These are phyloP conservation scores for Lethenteron reissneri DNA, from an alignment of 2,113 vertebrate genomes.

Conservation along the genomic window DNA sequence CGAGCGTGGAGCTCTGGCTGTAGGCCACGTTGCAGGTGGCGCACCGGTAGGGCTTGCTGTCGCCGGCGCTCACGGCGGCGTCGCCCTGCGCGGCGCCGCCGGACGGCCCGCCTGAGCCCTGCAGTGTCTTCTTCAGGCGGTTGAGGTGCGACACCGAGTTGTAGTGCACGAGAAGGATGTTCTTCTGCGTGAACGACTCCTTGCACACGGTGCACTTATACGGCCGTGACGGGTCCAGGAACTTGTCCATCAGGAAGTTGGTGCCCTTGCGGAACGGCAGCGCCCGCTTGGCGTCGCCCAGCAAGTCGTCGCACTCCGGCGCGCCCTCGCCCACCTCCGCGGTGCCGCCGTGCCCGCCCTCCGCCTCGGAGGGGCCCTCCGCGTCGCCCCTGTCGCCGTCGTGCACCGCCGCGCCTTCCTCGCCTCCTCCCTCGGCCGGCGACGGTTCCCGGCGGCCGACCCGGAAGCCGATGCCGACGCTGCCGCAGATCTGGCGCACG, in stretches of 20 bases:
- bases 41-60: constrained; percentile 98
- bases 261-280: constrained; percentile 97
- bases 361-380: constrained; percentile 53
- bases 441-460: constrained; percentile 73
- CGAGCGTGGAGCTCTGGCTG: constrained; percentile 96
- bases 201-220: constrained; percentile 99
- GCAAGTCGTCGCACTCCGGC: constrained; percentile 47
- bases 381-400: constrained; percentile 72
- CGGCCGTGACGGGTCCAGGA: constrained; percentile 88
- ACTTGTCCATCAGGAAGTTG: constrained; percentile 99
- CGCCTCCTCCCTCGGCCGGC: constrained; percentile 51
- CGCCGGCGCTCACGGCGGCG: constrained; percentile 60
- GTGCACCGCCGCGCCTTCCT: constrained; percentile 57
- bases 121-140: constrained; percentile 93
- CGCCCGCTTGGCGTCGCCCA: constrained; percentile 91
- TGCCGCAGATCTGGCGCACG: constrained; percentile 67
- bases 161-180: constrained; percentile 95
- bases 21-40: constrained; percentile 96
- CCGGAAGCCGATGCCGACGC: constrained; percentile 31
- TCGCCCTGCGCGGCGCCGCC: constrained; percentile 79
- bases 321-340: constrained; percentile 86
- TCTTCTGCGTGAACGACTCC: constrained; percentile 99
- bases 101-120: constrained; percentile 49
- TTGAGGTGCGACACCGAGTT: constrained; percentile 97
- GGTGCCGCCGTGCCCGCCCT: constrained; percentile 81